Base-by-base conservation (phyloP, 2,888 invertebrate genomes). In the Ellobium chinense region DNA sequence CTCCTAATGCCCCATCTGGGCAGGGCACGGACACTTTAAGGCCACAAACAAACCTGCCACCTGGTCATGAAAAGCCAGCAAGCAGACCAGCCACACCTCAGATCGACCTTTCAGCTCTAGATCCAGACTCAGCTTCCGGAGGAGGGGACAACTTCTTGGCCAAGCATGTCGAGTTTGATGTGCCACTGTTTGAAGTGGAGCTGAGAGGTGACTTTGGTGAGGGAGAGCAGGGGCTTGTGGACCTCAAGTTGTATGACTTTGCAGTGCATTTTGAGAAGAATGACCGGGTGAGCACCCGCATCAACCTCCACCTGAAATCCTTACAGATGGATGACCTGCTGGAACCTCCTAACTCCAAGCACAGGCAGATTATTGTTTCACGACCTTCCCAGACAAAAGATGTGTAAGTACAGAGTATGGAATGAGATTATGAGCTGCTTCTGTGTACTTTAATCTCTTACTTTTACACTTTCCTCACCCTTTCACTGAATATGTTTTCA, bases 311-410 rank as follows among this genome's bases (percentile, higher is more conserved):
- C 0, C 94, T 98, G 9, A 95, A 96, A 85, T 97, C 98, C 0
- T 95, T 98, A 31, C 94, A 96, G 3, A 97, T 98, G 96, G 98
- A 98, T 92, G 98, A 98, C 93, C 94, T 98, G 3, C 95, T 96
- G 9, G 96, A 96, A 89, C 95, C 96, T 1, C 94, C 95, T 29
- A 96, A 96, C 63, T 96, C 97, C 0, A 95, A 95, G 87, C 96
- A 97, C 93, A 95, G 97, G 54, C 95, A 95, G 91, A 96, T 98
- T 95, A 96, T 98, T 86, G 87, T 90, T 34, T 92, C 92, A 0
- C 83, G 84, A 54, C 85, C 84, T 3, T 2, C 80, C 72, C 46
- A 81, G 74, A 31, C 85, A 85, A 56, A 60, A 70, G 65, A 75
- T 37, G 37, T 37, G 72, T 72, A 78, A 72, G 78, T 78, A 24